Base-by-base conservation (phyloP, 2,113 vertebrate species). In the Aptenodytes patagonicus region DNA sequence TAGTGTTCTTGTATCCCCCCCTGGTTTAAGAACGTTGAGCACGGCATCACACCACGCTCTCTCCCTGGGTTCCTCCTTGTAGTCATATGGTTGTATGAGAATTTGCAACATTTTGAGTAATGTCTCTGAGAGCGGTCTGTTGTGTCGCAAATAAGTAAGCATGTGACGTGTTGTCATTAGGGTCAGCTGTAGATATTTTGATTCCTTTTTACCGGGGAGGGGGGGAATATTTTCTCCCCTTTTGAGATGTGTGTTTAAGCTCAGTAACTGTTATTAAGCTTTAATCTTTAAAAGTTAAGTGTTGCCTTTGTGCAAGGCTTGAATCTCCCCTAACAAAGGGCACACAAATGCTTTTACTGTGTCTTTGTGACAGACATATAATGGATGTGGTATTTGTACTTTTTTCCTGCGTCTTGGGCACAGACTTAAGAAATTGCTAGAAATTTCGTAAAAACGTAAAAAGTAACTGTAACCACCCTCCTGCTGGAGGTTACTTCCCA, bases 21-120 rank as follows among this genome's bases (percentile, higher is more conserved):
- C 13, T 21, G 11, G 40, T 22, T 65, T 24, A 52, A 86, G 64
- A 42, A 7, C 3, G 1, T 18, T n/a, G 28, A 62, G 28, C 4
- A 2, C 38, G 42, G 5, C 47, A 46, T 46, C 28, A 5, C 44
- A 12, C 15, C 17, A 9, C 0, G 0, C 28, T 32, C 11, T 0
- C 6, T 81, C 40, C 24, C 28, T 85, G 2, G 0, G 1, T 77
- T 75, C 21, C 54, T 42, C 29, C 28, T 55, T 49, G 8, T 61
- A 46, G 58, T 25, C 26, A 13, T 40, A 26, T 28, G 70, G 21
- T 20, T 62, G 17, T 81, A 12, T 58, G 34, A 70, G 36, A 78
- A 38, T 49, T 73, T 17, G 12, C 34, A 78, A 10, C 32, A 9
- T 34, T 54, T 73, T 40, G 25, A 77, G 18, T 16, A n/a, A 13